Conservation (phyloP, 2,888 invertebrate genomes). For the Lingula anatina region DNA sequence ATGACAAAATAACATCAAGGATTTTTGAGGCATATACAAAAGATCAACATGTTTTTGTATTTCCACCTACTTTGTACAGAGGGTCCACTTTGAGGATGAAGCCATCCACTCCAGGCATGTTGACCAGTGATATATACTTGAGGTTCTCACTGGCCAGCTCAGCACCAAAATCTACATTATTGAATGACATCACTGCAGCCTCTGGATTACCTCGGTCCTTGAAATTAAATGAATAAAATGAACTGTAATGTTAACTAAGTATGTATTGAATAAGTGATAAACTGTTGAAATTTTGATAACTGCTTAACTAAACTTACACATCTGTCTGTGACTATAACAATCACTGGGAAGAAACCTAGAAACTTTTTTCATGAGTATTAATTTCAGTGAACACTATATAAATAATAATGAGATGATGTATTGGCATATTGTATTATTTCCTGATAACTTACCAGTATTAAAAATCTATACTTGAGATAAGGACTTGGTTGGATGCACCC, state of each 20-base stretch:
- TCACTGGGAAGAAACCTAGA: no score
- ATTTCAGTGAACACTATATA: neutral
- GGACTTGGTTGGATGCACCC: slow-evolving; percentile 50
- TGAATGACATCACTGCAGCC: slow-evolving; percentile 25
- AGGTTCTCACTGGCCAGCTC: slow-evolving; percentile 38
- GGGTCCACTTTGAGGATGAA: slow-evolving; percentile 50
- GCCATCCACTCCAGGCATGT: slow-evolving; percentile 50
- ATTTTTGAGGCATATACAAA: no score
- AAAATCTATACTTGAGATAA: slow-evolving; percentile 46
- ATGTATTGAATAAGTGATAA: no score
- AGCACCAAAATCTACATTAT: slow-evolving; percentile 45
- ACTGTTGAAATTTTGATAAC: no score
- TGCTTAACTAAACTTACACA: no score
- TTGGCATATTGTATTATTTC: no score
- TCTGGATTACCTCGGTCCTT: slow-evolving; percentile 48
- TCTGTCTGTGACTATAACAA: no score
- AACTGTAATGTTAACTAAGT: neutral
- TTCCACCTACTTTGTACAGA: slow-evolving; percentile 46
- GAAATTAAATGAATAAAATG: slow-evolving; percentile 4
- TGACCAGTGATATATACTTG: slow-evolving; percentile 24
- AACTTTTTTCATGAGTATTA: no score
- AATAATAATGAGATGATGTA: no score
- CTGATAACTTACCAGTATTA: slow-evolving; percentile 46
- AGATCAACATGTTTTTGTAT: no score
- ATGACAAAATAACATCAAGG: no score